Base-by-base conservation (phyloP, 2,113 vertebrate species). In the Passer montanus region DNA sequence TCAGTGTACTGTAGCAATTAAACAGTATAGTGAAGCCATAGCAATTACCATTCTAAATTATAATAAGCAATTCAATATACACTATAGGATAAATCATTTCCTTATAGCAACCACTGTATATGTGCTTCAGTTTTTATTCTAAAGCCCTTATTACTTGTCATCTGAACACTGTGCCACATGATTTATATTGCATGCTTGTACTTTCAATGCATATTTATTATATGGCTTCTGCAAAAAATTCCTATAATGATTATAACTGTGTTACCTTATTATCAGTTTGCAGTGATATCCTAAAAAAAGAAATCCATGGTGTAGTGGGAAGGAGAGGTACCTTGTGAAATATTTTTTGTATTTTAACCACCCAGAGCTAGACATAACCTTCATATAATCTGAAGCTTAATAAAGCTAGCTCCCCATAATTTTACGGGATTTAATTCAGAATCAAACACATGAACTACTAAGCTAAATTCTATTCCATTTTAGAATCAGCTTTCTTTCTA, bases 401-500 rank as follows among this genome's bases (percentile, higher is more conserved):
- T 93, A 91, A 96, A 91, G 35, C 30, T 41, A 90, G 35, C 30
- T 59, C 13, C 21, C n/a, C 49, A 79, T 94, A 96, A 94, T 94
- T 96, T 89, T 50, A 93, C 49, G 90, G 74, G 91, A 93, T 97
- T 96, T 95, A 94, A 95, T 96, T 95, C 93, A 56, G 83, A 97
- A 95, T 94, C 93, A 97, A 96, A 81, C 62, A 28, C 73, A 31
- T 50, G 74, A 77, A 77, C 66, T 87, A 75, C 90, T 62, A 24
- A 52, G 33, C 18, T 58, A 96, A 95, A 94, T 95, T 97, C 97
- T 96, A 87, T 98, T 98, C 89, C 67, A 78, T 96, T 96, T 94
- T 79, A 94, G 97, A 97, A 96, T 97, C 98, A 97, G 91, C 95
- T 97, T 98, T 93, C 95, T 97, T 94, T 94, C 91, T 91, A 93